Conservation (phyloP, 2,888 invertebrate species). For the Heteromyza rotundicornis region DNA sequence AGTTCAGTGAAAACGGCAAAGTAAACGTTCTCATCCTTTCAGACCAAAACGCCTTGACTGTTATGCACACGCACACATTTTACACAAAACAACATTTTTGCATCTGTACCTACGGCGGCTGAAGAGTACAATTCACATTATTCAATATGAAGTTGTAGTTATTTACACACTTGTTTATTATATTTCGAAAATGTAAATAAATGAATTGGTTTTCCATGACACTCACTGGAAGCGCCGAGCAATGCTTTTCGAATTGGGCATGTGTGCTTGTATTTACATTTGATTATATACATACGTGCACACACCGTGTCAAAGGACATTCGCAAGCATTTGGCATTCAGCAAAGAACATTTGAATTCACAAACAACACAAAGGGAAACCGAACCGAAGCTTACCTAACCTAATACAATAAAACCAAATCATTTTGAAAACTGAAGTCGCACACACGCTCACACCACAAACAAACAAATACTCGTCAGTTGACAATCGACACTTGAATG, state of each 20-base stretch:
- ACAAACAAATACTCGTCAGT: constrained; percentile 18
- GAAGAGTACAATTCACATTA: background rate
- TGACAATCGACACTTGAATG: constrained; percentile 23
- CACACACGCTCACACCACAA: constrained; percentile 3
- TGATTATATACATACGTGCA: constrained; percentile 1
- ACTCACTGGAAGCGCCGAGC: background rate
- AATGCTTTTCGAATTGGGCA: constrained; percentile 3
- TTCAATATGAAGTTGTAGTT: background rate
- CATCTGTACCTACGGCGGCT: background rate
- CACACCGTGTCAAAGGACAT: background rate
- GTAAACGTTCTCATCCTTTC: no score
- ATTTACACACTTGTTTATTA: constrained; percentile 11
- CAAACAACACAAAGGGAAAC: background rate
- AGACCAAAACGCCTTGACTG: background rate
- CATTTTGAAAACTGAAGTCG: background rate
- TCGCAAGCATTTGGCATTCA: background rate
- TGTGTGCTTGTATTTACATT: constrained; percentile 7
- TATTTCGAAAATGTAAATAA: constrained; percentile 22
- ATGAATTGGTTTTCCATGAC: constrained; percentile 21
- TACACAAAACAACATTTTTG: no score
- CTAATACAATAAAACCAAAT: background rate
- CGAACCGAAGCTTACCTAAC: constrained; percentile 9
- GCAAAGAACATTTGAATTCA: background rate
- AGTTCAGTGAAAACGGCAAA: no score
- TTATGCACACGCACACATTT: no score